Evolutionary conservation across 2,888 invertebrate genomes (phyloP).

Genomic region (Labia minor): DNA sequence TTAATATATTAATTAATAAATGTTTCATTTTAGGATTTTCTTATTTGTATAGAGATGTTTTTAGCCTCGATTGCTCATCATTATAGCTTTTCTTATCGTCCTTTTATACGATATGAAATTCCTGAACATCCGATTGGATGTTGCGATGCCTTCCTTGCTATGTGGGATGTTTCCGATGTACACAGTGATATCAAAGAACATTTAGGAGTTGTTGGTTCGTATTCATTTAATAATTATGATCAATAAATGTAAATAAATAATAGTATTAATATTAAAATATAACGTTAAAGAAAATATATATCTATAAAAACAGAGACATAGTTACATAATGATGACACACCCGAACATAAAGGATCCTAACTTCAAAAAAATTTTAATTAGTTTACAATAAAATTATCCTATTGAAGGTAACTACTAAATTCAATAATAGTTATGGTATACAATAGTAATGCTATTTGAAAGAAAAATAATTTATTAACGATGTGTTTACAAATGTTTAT

Average conservation of each 20-base stretch:
- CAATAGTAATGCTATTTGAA: no score
- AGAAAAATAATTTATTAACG: no score
- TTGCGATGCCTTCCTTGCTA: conserved; percentile 73
- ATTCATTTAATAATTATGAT: conserved; percentile 16
- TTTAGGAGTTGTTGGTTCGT: conserved; percentile 73
- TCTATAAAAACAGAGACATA: no score
- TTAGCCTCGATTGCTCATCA: conserved; percentile 90
- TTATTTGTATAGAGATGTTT: conserved; percentile 97
- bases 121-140: conserved; percentile 40
- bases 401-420: no score
- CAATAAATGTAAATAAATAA: no score
- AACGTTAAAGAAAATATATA: no score
- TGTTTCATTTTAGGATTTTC: conserved; percentile 64
- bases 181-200: conserved; percentile 87
- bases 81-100: conserved; percentile 89
- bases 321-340: no score
- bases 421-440: no score
- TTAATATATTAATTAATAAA: conserved; percentile 9
- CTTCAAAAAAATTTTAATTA: no score
- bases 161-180: conserved; percentile 96
- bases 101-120: conserved; percentile 47
- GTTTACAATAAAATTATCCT: no score
- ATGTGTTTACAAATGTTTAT: no score
- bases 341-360: no score
- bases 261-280: not conserved